Base-by-base conservation (phyloP, 2,113 vertebrate genomes). In the Mohoua ochrocephala region DNA sequence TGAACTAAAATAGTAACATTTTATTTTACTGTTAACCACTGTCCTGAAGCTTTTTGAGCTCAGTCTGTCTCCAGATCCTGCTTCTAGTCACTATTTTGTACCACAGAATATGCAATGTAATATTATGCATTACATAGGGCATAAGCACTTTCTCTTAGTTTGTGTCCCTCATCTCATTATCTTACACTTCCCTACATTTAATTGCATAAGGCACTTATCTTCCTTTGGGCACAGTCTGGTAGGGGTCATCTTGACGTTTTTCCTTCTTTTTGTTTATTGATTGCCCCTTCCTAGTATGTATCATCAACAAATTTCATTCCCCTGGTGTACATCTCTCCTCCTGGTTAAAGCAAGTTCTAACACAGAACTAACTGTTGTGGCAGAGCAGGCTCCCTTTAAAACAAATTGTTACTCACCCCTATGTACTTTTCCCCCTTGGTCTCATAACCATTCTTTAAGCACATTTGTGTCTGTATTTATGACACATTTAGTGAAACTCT, bases 81-180 rank as follows among this genome's bases (percentile, higher is more conserved):
- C 42, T 77, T 77, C 79, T 89, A 19, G 47, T 87, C 83, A 35
- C 59, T 37, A 70, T 93, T 91, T 91, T 57, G 15, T 41, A 60
- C 33, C 14, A 26, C 54, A n/a, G n/a, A n/a, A n/a, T n/a, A n/a
- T n/a, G n/a, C n/a, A n/a, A n/a, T n/a, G n/a, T n/a, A n/a, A n/a
- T n/a, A n/a, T n/a, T n/a, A n/a, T n/a, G n/a, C n/a, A n/a, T 95
- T 91, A 47, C 71, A 80, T 3, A 35, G 41, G 74, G 39, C 84
- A 92, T 37, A 52, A 42, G 37, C 19, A 3, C 27, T 87, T 96
- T 82, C 63, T 87, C 78, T 52, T 83, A 57, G 52, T 97, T 96
- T 90, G 67, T 84, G 52, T 93, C 85, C 76, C 84, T 94, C 84
- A 91, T 96, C 88, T 98, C 94, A 91, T 97, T 94, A 96, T 94